Percentiles rank a stretch among this genome's conserved stretches.
Conservation (phyloP, 1,140 invertebrate species). For the Orchesella cincta region DNA sequence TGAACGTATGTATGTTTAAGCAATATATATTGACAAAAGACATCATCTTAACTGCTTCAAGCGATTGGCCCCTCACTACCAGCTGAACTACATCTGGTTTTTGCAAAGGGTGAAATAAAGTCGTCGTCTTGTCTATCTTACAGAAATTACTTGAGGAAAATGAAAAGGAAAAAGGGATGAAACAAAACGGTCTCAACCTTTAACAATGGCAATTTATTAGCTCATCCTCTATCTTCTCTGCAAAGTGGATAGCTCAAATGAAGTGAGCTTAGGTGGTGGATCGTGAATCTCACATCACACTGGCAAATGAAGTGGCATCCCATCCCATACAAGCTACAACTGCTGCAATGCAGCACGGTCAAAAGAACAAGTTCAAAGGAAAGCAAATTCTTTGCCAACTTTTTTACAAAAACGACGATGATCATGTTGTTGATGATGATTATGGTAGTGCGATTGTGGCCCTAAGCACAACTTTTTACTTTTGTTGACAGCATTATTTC, state of each 20-base stretch:
- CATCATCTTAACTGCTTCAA: background rate
- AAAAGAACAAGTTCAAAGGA: background rate
- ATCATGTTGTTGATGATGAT: background rate
- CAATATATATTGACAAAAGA: too few relatives aligned
- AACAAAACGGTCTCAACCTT: background rate
- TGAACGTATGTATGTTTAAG: too few relatives aligned
- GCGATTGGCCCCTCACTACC: background rate
- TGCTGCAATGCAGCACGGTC: too few relatives aligned
- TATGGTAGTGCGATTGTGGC: background rate
- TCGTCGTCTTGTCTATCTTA: background rate
- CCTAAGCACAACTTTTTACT: background rate
- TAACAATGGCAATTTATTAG: background rate
- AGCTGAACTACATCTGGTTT: slow-evolving; percentile 2
- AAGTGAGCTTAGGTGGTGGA: background rate
- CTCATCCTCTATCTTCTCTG: background rate
- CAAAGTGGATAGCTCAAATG: background rate
- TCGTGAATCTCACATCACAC: background rate
- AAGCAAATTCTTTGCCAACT: background rate
- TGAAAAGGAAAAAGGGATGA: background rate
- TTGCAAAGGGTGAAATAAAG: background rate
- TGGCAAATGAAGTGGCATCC: too few relatives aligned
- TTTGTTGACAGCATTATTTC: slow-evolving; percentile 10
- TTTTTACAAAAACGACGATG: background rate
- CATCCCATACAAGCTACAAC: too few relatives aligned
- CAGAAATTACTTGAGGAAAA: background rate